phyloP scores from a whole-genome alignment of 2,797 vertebrate species.

The Rhinella marina region DNA sequence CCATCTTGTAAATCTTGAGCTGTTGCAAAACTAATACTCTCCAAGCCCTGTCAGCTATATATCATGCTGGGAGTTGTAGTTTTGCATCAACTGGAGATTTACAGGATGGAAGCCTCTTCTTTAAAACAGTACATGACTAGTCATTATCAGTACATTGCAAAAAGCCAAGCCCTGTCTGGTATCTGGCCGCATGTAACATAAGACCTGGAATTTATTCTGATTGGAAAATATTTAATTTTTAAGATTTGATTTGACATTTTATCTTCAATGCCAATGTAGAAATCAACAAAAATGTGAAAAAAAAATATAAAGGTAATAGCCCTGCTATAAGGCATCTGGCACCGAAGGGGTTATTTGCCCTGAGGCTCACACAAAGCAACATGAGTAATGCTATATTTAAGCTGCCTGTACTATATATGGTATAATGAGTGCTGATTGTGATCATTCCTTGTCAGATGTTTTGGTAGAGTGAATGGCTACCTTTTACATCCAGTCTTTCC shows the following conservation, averaged over 20 bases:
- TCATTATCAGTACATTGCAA: not conserved
- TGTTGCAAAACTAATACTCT: too few species aligned
- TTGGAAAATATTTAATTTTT: not conserved
- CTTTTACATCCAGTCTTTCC: conserved; percentile 29
- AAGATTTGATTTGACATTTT: not conserved
- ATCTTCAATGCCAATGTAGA: not conserved
- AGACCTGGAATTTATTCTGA: not conserved
- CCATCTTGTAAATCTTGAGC: too few species aligned
- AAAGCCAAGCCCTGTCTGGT: not conserved
- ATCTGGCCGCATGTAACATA: not conserved
- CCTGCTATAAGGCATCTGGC: not conserved
- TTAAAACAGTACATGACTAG: not conserved
- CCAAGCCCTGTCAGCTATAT: not conserved
- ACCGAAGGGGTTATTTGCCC: not conserved
- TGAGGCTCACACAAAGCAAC: not conserved
- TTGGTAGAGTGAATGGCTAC: conserved; percentile 50
- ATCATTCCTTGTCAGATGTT: conserved; percentile 55
- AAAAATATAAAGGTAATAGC: not conserved
- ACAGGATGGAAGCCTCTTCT: not conserved
- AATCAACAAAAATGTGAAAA: not conserved
- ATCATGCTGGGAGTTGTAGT: not conserved
- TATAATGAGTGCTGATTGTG: conserved; percentile 53
- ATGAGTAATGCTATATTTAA: conserved; percentile 29
- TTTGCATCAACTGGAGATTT: not conserved
- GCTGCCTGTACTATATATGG: conserved; percentile 37